phyloP scores from a whole-genome alignment of 2,797 vertebrate species.

The Hephaestus fuliginosus region DNA sequence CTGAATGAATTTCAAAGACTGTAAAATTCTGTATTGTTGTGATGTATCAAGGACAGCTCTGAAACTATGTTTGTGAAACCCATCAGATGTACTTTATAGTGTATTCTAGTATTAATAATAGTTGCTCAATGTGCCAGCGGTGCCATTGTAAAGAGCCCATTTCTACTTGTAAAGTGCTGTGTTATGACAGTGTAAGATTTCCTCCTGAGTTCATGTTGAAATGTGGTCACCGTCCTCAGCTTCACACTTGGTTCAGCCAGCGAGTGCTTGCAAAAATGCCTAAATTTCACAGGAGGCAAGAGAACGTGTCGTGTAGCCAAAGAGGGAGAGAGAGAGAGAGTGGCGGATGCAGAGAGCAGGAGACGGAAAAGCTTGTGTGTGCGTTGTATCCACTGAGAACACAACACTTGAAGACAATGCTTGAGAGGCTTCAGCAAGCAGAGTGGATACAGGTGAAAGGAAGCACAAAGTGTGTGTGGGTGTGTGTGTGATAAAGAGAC shows the following conservation, averaged over 20 bases:
- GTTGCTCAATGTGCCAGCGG: slow-evolving; percentile 12
- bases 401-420: neutral
- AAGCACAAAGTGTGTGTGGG: too few relatives aligned
- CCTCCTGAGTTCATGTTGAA: slow-evolving; percentile 15
- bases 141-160: slow-evolving; percentile 29
- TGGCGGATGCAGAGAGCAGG: neutral
- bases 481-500: too few relatives aligned
- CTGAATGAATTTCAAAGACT: slow-evolving; percentile 31
- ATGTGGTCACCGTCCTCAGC: slow-evolving; percentile 2
- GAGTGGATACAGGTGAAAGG: neutral
- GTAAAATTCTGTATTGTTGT: slow-evolving; percentile 24
- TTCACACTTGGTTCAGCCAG: slow-evolving; percentile 36
- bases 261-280: slow-evolving; percentile 17
- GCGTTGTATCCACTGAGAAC: neutral
- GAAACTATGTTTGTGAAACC: slow-evolving; percentile 17
- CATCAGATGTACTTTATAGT: slow-evolving; percentile 18
- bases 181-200: slow-evolving; percentile 32
- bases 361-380: neutral
- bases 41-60: neutral
- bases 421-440: neutral
- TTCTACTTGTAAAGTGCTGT: slow-evolving; percentile 43
- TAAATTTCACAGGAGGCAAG: slow-evolving; percentile 34
- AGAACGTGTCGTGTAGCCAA: slow-evolving; percentile 26
- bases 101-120: slow-evolving; percentile 12
- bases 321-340: slow-evolving; percentile 5